Conservation (phyloP, 1,140 invertebrate genomes). For the Drosophila burlai region DNA sequence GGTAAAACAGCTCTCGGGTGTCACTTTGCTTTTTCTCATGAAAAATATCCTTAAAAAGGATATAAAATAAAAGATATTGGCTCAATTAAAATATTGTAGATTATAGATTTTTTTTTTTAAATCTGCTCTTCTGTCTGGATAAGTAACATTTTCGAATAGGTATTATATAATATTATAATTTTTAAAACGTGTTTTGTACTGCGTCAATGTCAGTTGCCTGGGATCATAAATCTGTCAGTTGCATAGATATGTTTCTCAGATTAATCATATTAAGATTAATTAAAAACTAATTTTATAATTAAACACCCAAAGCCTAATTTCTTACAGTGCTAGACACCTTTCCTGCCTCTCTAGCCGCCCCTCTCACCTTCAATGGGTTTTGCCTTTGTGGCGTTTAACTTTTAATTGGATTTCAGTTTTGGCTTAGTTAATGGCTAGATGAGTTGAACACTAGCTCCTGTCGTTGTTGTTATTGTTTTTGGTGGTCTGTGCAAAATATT, state of each 20-base stretch:
- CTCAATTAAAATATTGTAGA: no score
- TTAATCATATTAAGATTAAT: not conserved
- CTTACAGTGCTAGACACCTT: slow-evolving; percentile 3
- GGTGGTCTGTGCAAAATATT: slow-evolving; percentile 46
- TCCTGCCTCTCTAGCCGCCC: not conserved
- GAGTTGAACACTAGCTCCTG: slow-evolving; percentile 27
- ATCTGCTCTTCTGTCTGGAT: no score
- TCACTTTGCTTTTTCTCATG: no score
- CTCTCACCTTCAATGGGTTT: slow-evolving; percentile 20
- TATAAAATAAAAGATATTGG: no score
- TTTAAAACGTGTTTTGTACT: no score
- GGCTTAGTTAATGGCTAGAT: slow-evolving; percentile 47
- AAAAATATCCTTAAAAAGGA: no score
- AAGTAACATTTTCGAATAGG: no score
- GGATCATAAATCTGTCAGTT: no score
- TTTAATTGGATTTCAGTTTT: slow-evolving; percentile 77
- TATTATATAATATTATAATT: no score
- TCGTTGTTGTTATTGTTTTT: slow-evolving; percentile 4
- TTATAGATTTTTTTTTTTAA: no score
- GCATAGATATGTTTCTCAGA: not conserved
- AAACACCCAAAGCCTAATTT: not conserved
- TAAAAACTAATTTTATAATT: not conserved
- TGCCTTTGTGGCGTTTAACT: slow-evolving; percentile 67
- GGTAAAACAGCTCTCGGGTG: no score
- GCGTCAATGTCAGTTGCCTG: no score